Base-by-base conservation (phyloP, 2,888 invertebrate species). In the Apamea crenata region DNA sequence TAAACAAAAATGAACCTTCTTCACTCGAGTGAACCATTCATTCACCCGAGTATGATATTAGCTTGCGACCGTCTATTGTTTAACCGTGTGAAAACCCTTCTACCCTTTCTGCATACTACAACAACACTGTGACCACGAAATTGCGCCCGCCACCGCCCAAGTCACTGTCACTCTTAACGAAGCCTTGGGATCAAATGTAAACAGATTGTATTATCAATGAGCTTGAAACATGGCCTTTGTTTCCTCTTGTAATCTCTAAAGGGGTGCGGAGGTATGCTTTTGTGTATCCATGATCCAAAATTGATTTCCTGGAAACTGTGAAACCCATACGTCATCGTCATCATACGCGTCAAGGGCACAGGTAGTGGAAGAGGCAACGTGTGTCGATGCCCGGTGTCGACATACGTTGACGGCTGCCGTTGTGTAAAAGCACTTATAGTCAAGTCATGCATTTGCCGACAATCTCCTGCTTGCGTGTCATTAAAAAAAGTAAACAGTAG, bases 171-270 rank as follows among this genome's bases (percentile, higher is more conserved):
- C 56, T 29, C 25, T 70, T 8, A 0, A 44, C 4, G 1, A 32
- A 3, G 25, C 76, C 36, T 75, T 36, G 29, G 68, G 36, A 69
- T 87, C 59, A 80, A 84, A 74, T 84, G 56, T 84, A 71, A 50
- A 77, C 40, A 74, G 40, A 74, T 61, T 84, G 61, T 75, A 59
- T 83, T 83, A 84, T 68, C 74, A 74, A 83, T 78, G 84, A 74
- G 47, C 59, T 68, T 63, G 74, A 40, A 83, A 75, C 68, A 69
- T 69, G 61, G 73, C 67, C 72, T 70, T 56, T 83, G 72, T 66
- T 72, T 67, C 18, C 59, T 61, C 21, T 78, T 86, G 66, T 77
- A 59, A 56, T 72, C 36, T 61, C 44, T 14, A 14, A 65, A 75
- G 69, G 53, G 83, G 8, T 63, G 25, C n/a, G 29, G 8, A 69